phyloP scores from a whole-genome alignment of 2,888 invertebrate genomes.

The Acanthoscelides obtectus region DNA sequence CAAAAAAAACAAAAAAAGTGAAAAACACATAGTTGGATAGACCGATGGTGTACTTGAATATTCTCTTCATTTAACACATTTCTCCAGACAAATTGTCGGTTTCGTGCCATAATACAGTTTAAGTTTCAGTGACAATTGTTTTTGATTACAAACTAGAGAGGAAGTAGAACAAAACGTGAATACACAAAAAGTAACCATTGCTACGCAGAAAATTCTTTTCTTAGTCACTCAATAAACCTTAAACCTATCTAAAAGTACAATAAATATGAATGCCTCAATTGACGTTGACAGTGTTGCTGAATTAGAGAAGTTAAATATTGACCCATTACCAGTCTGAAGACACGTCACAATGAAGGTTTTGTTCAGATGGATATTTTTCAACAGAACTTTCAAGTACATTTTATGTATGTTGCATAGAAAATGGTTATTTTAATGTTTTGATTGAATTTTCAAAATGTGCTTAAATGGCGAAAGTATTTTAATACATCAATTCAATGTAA shows the following conservation, averaged over 20 bases:
- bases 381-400: too few relatives aligned
- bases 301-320: too few relatives aligned
- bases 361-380: too few relatives aligned
- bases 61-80: background rate
- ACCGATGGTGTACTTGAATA: background rate
- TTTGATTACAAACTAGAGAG: conserved; percentile 4
- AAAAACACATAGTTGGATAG: background rate
- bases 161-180: background rate
- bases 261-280: too few relatives aligned
- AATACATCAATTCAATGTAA: conserved; percentile 19
- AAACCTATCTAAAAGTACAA: too few relatives aligned
- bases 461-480: background rate
- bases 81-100: background rate
- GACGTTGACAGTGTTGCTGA: too few relatives aligned
- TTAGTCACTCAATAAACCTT: too few relatives aligned
- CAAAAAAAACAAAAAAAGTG: conserved; percentile 28
- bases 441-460: background rate
- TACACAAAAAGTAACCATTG: too few relatives aligned
- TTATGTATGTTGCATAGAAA: background rate
- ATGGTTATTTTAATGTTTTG: background rate
- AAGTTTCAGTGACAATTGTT: background rate
- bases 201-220: too few relatives aligned
- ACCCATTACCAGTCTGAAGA: too few relatives aligned
- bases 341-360: too few relatives aligned
- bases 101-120: background rate